phyloP scores from a whole-genome alignment of 2,113 vertebrate species.

The Larimichthys crocea region DNA sequence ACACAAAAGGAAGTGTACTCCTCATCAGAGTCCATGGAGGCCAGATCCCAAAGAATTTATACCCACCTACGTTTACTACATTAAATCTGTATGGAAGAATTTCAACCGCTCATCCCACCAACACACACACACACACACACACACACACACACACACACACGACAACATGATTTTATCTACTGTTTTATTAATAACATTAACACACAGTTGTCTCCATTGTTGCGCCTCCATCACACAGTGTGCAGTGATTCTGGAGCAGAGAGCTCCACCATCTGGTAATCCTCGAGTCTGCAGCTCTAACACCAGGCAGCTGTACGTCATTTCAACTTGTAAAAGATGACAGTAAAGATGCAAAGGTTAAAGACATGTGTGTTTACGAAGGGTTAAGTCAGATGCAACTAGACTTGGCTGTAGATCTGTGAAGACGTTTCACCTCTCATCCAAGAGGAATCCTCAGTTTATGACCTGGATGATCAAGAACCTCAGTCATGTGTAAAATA shows the following conservation, averaged over 20 bases:
- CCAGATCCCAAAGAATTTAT: not conserved
- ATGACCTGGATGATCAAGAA: too few species aligned
- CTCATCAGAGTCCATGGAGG: not conserved
- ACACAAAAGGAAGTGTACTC: not conserved
- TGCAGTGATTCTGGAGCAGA: constrained; percentile 14
- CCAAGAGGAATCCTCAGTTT: too few species aligned
- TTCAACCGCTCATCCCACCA: not conserved
- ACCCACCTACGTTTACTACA: not conserved
- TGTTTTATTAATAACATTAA: not conserved
- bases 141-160: not conserved
- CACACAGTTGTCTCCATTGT: not conserved
- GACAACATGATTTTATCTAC: not conserved
- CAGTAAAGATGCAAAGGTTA: not conserved
- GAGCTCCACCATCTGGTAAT: constrained; percentile 51
- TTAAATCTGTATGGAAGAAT: not conserved
- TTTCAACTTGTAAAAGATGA: not conserved
- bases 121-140: not conserved
- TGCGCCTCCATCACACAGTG: not conserved
- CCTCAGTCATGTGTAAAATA: too few species aligned
- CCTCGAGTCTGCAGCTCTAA: not conserved
- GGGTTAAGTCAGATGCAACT: too few species aligned
- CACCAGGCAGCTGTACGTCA: not conserved
- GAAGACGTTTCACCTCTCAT: too few species aligned
- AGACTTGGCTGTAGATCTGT: too few species aligned
- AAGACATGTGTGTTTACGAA: too few species aligned